phyloP scores from a whole-genome alignment of 1,140 invertebrate species.

The Philotrypesis tridentata region DNA sequence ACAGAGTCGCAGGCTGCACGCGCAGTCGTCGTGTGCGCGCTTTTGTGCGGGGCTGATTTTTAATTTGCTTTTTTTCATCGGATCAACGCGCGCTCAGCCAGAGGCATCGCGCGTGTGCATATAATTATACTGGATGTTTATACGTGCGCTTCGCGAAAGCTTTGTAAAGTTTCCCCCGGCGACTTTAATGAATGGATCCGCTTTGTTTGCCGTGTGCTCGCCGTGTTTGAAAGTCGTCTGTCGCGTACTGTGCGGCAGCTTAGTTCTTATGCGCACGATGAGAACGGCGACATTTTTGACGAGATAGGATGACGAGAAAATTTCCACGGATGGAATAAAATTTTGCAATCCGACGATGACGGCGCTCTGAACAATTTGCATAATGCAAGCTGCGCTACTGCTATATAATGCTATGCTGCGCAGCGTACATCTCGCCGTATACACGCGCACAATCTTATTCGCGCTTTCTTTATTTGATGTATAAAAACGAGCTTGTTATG shows the following conservation, averaged over 20 bases:
- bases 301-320: not conserved
- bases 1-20: too few species aligned
- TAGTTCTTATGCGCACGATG: not conserved
- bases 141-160: not conserved
- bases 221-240: too few species aligned
- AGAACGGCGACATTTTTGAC: not conserved
- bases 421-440: too few species aligned
- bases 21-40: too few species aligned
- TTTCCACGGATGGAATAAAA: not conserved
- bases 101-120: not conserved
- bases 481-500: conserved; percentile 29
- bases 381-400: not conserved
- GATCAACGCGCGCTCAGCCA: not conserved
- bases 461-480: conserved; percentile 5
- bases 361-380: not conserved
- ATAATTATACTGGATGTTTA: not conserved
- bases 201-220: not conserved
- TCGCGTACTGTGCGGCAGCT: too few species aligned
- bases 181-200: not conserved
- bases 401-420: too few species aligned
- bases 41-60: not conserved
- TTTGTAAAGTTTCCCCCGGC: not conserved
- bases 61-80: not conserved
- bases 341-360: not conserved
- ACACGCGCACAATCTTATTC: too few species aligned